Evolutionary conservation across 2,797 vertebrate genomes (phyloP).

Genomic region (Meriones psammophilus): DNA sequence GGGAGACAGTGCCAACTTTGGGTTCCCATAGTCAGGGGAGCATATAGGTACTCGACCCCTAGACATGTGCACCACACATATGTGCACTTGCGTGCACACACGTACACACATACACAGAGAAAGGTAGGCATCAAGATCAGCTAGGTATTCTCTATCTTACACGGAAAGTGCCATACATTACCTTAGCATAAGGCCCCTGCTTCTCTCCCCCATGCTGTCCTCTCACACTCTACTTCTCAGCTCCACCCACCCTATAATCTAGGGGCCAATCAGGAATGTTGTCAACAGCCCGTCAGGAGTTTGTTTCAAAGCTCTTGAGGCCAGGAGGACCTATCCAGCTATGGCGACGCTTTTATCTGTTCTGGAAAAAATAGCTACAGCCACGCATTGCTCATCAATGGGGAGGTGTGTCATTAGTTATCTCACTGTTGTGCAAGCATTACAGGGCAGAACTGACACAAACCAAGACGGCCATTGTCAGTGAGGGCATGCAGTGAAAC

Average conservation of each 20-base stretch:
- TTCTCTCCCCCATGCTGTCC: no score
- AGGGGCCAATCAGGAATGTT: background rate
- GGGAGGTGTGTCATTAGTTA: background rate
- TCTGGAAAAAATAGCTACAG: background rate
- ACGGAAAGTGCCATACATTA: no score
- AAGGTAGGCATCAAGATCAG: no score
- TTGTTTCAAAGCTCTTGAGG: background rate
- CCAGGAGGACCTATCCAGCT: background rate
- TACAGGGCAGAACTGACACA: background rate
- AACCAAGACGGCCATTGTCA: background rate
- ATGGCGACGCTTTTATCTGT: background rate
- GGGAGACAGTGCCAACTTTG: background rate
- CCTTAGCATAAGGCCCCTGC: background rate
- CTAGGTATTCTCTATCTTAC: no score
- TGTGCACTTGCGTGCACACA: no score
- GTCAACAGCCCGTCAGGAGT: background rate
- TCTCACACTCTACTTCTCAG: background rate
- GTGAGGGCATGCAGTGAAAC: background rate
- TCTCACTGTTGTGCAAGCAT: background rate
- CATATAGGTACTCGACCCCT: background rate
- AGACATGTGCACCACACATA: background rate
- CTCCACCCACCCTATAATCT: background rate
- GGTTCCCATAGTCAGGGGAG: background rate
- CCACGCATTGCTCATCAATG: background rate
- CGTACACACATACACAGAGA: no score